Conservation (phyloP, 1,140 invertebrate species). For the Diabrotica virgifera region DNA sequence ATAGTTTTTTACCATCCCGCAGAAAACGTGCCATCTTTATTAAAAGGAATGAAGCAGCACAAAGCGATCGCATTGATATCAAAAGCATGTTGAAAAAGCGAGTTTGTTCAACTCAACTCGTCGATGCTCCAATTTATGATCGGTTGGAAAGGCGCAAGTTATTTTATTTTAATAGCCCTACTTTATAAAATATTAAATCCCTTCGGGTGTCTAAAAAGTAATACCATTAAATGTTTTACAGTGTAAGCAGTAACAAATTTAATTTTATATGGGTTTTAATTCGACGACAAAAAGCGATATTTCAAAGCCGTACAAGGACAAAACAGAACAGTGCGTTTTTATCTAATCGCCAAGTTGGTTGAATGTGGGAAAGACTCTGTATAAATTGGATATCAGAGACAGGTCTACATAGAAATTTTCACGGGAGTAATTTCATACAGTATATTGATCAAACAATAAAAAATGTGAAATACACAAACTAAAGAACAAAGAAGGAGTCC, state of each 20-base stretch:
- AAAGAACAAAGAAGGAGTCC: too few relatives aligned
- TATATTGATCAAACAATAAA: too few relatives aligned
- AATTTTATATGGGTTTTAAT: neutral
- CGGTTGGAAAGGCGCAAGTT: neutral
- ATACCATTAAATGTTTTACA: conserved; percentile 3
- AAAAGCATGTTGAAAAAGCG: neutral
- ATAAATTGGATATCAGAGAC: neutral
- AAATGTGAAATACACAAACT: too few relatives aligned
- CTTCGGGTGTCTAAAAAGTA: neutral
- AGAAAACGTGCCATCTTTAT: neutral
- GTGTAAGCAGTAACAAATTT: neutral
- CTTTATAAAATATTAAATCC: neutral
- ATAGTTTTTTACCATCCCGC: neutral
- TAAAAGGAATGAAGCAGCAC: neutral
- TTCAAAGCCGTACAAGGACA: conserved; percentile 1
- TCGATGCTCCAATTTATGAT: neutral
- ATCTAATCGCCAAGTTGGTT: neutral
- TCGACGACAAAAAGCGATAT: neutral
- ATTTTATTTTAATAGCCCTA: conserved; percentile 3
- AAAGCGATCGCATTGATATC: neutral
- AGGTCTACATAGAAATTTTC: neutral
- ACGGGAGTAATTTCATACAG: too few relatives aligned
- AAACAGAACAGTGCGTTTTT: neutral
- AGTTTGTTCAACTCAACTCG: conserved; percentile 2
- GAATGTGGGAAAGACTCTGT: conserved; percentile 1